Conservation (phyloP, 2,113 vertebrate species). For the Sebastes fasciatus region DNA sequence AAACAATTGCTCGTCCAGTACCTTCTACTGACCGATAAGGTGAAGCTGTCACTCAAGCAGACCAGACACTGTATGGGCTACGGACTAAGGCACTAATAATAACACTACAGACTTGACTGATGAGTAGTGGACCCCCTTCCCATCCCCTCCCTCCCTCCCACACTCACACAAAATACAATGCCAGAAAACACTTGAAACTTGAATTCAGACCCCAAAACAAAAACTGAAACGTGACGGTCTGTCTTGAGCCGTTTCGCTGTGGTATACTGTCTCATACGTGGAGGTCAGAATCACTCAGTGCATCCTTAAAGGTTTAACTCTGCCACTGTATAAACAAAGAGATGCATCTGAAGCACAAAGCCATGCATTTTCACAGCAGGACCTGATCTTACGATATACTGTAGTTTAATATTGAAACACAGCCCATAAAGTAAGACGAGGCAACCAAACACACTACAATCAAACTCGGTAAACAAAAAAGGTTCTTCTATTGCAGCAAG, state of each 20-base stretch:
- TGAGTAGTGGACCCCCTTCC: conserved; percentile 45
- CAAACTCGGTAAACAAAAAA: conserved; percentile 63
- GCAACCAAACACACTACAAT: conserved; percentile 60
- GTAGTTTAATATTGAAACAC: conserved; percentile 59
- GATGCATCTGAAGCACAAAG: conserved; percentile 66
- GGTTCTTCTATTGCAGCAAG: conserved; percentile 58
- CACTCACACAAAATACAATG: conserved; percentile 38
- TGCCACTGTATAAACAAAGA: conserved; percentile 20
- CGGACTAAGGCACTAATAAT: conserved; percentile 84
- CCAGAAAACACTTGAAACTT: conserved; percentile 26
- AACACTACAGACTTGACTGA: conserved; percentile 75
- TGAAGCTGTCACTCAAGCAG: conserved; percentile 63
- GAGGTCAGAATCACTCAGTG: conserved; percentile 47
- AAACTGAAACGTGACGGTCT: neutral
- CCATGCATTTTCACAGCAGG: conserved; percentile 77
- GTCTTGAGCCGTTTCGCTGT: conserved; percentile 1
- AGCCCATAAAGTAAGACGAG: conserved; percentile 50
- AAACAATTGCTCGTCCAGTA: conserved; percentile 39
- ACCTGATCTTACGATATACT: conserved; percentile 50
- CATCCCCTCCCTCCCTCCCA: neutral
- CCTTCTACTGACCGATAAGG: conserved; percentile 56
- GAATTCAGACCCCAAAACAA: conserved; percentile 19
- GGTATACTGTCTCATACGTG: conserved; percentile 23
- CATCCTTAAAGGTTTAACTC: conserved; percentile 22
- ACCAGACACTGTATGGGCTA: conserved; percentile 73